These are phyloP conservation scores for Arizona elegans DNA, from an alignment of 2,113 vertebrate species.

Conservation along the genomic window DNA sequence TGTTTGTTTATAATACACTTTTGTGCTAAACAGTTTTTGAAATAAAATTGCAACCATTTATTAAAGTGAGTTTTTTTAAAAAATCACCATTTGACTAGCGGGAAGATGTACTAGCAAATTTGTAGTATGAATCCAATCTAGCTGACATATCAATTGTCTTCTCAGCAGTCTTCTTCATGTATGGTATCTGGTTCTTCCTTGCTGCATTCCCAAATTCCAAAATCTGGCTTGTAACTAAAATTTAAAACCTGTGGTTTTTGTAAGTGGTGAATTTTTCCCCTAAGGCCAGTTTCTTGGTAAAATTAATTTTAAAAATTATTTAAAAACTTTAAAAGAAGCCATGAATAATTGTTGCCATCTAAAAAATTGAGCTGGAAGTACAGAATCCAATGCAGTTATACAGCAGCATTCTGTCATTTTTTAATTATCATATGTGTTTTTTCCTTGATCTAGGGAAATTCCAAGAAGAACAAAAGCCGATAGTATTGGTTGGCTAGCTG, in stretches of 20 bases:
- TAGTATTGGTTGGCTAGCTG: conserved; percentile 65
- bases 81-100: background rate
- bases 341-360: background rate
- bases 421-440: conserved; percentile 17
- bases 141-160: background rate
- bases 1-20: background rate
- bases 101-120: background rate
- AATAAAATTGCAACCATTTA: background rate
- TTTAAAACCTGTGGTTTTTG: conserved; percentile 3
- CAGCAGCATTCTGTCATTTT: background rate
- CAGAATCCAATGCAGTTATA: background rate
- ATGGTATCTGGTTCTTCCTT: background rate
- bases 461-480: conserved; percentile 95
- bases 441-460: conserved; percentile 79
- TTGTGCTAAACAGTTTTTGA: background rate
- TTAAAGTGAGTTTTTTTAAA: background rate
- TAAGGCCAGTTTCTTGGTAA: background rate
- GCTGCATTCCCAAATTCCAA: background rate
- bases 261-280: background rate
- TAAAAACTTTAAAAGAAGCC: background rate
- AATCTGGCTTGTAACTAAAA: background rate
- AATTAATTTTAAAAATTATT: background rate
- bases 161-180: background rate
- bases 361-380: background rate
- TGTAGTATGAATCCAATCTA: background rate